Conservation (phyloP, 2,888 invertebrate species). For the Ommatoiulus sabulosus region DNA sequence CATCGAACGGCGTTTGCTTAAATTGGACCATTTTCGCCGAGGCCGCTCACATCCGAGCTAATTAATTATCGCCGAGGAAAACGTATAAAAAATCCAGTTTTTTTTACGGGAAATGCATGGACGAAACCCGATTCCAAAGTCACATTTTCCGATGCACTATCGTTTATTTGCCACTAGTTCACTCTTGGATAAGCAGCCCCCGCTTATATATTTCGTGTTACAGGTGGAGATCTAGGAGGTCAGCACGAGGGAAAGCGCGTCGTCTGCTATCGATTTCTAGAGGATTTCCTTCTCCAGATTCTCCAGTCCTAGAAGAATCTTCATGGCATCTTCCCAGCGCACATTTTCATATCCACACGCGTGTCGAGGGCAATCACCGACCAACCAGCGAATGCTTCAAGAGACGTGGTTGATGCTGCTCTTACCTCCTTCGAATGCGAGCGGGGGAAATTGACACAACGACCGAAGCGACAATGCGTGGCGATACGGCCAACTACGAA, state of each 20-base stretch:
- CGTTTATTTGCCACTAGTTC: background rate
- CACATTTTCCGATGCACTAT: conserved; percentile 15
- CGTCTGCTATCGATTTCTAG: conserved; percentile 33
- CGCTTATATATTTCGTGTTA: background rate
- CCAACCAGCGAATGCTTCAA: background rate
- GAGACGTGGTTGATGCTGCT: background rate
- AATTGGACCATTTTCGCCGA: conserved; percentile 61
- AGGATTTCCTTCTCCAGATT: background rate
- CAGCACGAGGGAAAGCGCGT: background rate
- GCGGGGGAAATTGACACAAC: background rate
- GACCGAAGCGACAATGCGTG: background rate
- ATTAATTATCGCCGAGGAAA: background rate
- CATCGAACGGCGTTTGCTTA: conserved; percentile 71
- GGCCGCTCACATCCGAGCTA: background rate
- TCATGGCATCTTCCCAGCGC: background rate
- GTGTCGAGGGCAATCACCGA: conserved; percentile 8
- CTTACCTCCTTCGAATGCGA: conserved; percentile 6
- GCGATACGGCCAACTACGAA: background rate
- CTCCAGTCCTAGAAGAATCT: background rate
- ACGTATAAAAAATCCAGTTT: background rate
- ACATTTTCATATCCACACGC: conserved; percentile 15
- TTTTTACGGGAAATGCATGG: background rate
- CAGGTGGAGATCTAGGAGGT: background rate
- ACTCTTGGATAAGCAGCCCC: too few species aligned
- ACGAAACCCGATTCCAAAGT: background rate